Evolutionary conservation across 2,888 invertebrate species (phyloP), one percentile per base, ranked within the genome.

Genomic region (Nemurella pictetii): DNA sequence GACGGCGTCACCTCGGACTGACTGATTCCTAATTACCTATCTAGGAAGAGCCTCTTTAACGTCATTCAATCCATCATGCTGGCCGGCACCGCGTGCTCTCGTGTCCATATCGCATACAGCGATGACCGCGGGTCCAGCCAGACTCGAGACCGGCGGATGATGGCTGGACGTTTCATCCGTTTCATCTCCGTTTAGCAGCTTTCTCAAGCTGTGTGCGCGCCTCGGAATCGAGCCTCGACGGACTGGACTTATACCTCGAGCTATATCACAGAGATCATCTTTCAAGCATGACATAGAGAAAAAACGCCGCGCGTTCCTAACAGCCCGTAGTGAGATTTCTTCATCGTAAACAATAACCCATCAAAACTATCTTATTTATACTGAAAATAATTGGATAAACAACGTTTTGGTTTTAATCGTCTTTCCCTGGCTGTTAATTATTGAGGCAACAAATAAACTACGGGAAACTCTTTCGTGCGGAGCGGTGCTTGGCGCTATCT

Each of bases 401-500:
- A 72, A 72, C 82, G 82, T 72, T 36, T 26, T 25, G 25, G 30
- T 55, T 35, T 81, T 72, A 72, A 82, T 72, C 82, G 26, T 27
- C 29, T 30, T 78, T 82, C 82, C 72, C 55, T 55, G 55, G 55
- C 55, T 82, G 36, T 82, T 82, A 82, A 82, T 82, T 82, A 82
- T 29, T 20, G 27, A 72, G 29, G 55, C 55, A 72, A 82, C 82
- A 82, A 82, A 82, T 82, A 82, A 82, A 82, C 72, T 82, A 82
- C 82, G 20, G 9, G 26, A 82, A 36, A 72, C 82, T 55, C 55
- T 82, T 81, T 82, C 82, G 72, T 82, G 82, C 82, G 27, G 28
- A n/a, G n/a, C 7, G 15, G 27, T 3, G 3, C 27, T 77, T 27
- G 28, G 20, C 75, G 27, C 75, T 75, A 26, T 28, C 28, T 28